A percentile compares a stretch with the other conserved stretches of the same genome.
phyloP scores from a whole-genome alignment of 2,888 invertebrate genomes.

The Rhingia rostrata region DNA sequence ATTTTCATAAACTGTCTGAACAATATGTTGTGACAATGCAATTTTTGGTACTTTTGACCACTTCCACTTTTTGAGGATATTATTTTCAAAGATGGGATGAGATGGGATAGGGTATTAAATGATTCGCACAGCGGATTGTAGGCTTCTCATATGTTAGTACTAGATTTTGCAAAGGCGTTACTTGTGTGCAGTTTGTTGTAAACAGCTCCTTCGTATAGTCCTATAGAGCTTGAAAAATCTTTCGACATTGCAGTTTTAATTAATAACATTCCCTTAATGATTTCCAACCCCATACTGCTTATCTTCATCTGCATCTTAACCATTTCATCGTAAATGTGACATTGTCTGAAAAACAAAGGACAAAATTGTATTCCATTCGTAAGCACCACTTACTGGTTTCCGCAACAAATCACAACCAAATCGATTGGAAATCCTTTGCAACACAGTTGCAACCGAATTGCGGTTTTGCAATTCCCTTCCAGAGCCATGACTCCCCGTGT shows the following conservation, averaged over 20 bases:
- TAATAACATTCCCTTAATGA: background rate
- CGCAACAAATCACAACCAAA: conserved; percentile 60
- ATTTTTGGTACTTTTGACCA: too few species aligned
- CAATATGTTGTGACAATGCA: too few species aligned
- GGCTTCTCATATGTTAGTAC: too few species aligned
- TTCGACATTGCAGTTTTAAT: background rate
- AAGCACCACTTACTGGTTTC: conserved; percentile 60
- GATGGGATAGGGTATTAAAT: too few species aligned
- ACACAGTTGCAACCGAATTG: conserved; percentile 52
- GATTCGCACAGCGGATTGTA: too few species aligned
- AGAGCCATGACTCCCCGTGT: conserved; percentile 3
- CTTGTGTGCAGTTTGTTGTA: too few species aligned
- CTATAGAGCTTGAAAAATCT: background rate
- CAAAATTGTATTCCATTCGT: conserved; percentile 57
- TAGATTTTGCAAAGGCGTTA: too few species aligned
- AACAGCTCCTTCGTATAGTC: too few species aligned
- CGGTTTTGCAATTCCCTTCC: background rate
- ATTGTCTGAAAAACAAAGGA: conserved; percentile 49
- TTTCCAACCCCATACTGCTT: conserved; percentile 21
- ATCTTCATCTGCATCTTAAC: conserved; percentile 8
- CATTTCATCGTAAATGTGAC: conserved; percentile 38
- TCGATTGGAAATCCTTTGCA: conserved; percentile 38
- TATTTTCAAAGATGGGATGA: too few species aligned
- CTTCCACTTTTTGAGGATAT: too few species aligned
- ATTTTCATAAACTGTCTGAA: too few species aligned